phyloP scores from a whole-genome alignment of 2,113 vertebrate genomes.

The Mormoops blainvillei region DNA sequence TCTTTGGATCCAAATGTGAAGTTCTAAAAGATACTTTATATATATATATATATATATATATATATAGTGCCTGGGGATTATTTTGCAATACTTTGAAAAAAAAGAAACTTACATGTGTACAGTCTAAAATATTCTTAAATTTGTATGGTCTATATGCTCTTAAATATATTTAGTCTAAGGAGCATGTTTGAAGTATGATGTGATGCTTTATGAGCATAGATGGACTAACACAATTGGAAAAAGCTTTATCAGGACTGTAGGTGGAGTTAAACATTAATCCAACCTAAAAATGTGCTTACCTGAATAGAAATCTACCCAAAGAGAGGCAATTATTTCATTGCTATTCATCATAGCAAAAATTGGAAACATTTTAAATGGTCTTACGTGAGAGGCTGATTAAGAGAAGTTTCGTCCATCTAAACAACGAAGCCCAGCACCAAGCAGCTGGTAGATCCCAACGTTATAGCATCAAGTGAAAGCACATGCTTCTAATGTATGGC shows the following conservation, averaged over 20 bases:
- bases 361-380: not conserved
- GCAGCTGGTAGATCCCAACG: accelerated
- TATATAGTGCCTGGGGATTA: not conserved
- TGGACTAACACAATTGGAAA: not conserved
- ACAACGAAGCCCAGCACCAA: not conserved
- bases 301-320: not conserved
- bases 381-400: not conserved
- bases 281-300: not conserved
- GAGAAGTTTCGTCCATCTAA: not conserved
- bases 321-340: not conserved
- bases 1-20: not conserved
- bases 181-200: not conserved
- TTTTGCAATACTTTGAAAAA: not conserved
- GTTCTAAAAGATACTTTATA: not conserved
- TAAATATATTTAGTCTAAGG: not conserved
- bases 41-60: too few relatives aligned
- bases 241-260: not conserved
- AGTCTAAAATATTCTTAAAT: not conserved
- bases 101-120: not conserved
- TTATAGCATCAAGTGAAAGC: accelerated
- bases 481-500: accelerated
- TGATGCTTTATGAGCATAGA: not conserved
- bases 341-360: not conserved
- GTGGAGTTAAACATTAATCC: not conserved
- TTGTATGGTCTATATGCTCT: not conserved